Evolutionary conservation across 2,888 invertebrate species (phyloP), one percentile per base, ranked within the genome.

Genomic region (Drosophila bunnanda): DNA sequence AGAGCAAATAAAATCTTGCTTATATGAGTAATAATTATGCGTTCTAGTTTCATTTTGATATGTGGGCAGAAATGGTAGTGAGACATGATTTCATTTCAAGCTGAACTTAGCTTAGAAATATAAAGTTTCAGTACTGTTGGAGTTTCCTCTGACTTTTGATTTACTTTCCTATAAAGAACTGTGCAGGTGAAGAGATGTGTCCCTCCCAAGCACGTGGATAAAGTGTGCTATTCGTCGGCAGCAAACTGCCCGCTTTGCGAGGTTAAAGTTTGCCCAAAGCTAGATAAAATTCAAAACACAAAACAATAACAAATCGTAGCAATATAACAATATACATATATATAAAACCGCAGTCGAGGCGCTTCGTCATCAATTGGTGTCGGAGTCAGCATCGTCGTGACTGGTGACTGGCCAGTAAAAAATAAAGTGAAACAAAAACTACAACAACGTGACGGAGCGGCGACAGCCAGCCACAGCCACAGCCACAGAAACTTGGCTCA

Each of bases 311-410:
- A 54, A 70, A 30, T 60, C 61, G 53, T 22, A 57, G 57, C 48
- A 20, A 36, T 43, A 64, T 17, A 52, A 10, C 57, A 52, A 52
- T 17, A 34, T 36, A 53, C 52, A 32, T 32, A 30, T 28, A 57
- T 39, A 54, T 46, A 53, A 32, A 39, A 59, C 77, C 71, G 59
- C 52, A 52, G 74, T 56, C 30, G 65, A 50, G 52, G 57, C 65
- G 82, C 79, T 88, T 62, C 88, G 82, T 82, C 82, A 82, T 88
- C 82, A 81, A 56, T 28, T 28, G 64, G 64, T 65, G 65, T 65
- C 52, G 67, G 39, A 64, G 66, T 67, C 59, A 66, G 60, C 54
- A 43, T 46, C 38, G 62, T 25, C 58, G 68, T 65, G 64, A 71
- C 70, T 81, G 82, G 79, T 87, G 82, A 87, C 81, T 87, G 79